phyloP scores from a whole-genome alignment of 2,797 vertebrate genomes.

The Monodelphis domestica region DNA sequence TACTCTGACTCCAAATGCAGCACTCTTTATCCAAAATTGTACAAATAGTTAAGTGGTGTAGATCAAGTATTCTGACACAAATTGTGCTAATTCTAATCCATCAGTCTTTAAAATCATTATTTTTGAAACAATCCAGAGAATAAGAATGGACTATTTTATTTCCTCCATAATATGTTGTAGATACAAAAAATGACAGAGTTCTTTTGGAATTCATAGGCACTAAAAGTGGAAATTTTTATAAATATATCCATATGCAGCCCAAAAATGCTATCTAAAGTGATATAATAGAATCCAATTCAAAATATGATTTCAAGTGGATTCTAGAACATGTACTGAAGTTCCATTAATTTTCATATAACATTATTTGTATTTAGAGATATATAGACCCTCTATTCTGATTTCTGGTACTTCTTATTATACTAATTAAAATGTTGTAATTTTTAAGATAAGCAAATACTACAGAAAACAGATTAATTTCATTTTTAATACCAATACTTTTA shows the following conservation, averaged over 20 bases:
- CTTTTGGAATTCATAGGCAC: slow-evolving; percentile 8
- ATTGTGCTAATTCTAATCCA: background rate
- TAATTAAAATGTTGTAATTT: no score
- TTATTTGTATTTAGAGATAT: slow-evolving; percentile 11
- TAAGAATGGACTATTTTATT: background rate
- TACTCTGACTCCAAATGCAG: background rate
- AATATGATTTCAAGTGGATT: background rate
- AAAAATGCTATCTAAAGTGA: slow-evolving; percentile 42
- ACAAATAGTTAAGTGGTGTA: background rate
- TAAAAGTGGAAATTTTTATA: slow-evolving; percentile 34
- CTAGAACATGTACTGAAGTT: slow-evolving; percentile 32
- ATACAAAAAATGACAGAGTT: slow-evolving; percentile 38
- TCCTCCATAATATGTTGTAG: slow-evolving; percentile 31
- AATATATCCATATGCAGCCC: slow-evolving; percentile 18
- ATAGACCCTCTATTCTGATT: slow-evolving; percentile 21
- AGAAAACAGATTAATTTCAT: slow-evolving; percentile 17
- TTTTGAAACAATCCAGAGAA: background rate
- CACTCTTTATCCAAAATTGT: background rate
- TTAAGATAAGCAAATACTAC: slow-evolving; percentile 22
- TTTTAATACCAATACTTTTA: no score
- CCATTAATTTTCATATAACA: slow-evolving; percentile 33
- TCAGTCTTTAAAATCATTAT: background rate
- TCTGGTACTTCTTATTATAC: slow-evolving; percentile 38
- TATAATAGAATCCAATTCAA: slow-evolving; percentile 36
- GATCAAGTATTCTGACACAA: background rate